Percentiles rank a stretch among this genome's conserved stretches.
Evolutionary conservation across 2,113 vertebrate species (phyloP).

Genomic region (Tragelaphus scriptus): DNA sequence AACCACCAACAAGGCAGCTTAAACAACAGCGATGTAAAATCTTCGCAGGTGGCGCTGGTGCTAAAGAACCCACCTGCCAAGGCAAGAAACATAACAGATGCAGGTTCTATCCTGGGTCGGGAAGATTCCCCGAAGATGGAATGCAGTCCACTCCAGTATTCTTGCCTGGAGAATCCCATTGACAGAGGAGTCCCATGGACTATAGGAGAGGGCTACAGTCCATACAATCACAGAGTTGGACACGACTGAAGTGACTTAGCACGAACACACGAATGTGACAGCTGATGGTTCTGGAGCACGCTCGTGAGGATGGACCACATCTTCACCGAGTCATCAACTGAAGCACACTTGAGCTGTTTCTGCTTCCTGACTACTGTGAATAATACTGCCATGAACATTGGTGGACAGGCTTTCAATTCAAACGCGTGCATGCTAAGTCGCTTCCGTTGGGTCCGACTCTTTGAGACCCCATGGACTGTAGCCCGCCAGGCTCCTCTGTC

Average conservation of each 20-base stretch:
- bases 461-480: not conserved
- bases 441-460: not conserved
- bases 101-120: not conserved
- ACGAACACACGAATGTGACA: not conserved
- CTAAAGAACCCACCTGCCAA: not conserved
- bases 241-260: not conserved
- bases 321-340: not conserved
- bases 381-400: rapidly evolving
- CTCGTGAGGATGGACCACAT: not conserved
- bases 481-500: not conserved
- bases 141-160: rapidly evolving
- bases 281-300: not conserved
- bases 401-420: not conserved
- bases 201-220: not conserved
- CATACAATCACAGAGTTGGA: rapidly evolving
- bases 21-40: rapidly evolving
- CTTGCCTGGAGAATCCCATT: not conserved
- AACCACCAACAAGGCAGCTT: rapidly evolving
- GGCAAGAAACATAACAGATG: rapidly evolving
- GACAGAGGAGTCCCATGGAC: not conserved
- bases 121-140: not conserved
- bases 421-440: rapidly evolving
- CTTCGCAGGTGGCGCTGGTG: not conserved
- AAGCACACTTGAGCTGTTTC: not conserved
- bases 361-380: rapidly evolving